Evolutionary conservation across 2,888 invertebrate species (phyloP), one percentile per base, ranked within the genome.

Genomic region (Gryllus longicercus): DNA sequence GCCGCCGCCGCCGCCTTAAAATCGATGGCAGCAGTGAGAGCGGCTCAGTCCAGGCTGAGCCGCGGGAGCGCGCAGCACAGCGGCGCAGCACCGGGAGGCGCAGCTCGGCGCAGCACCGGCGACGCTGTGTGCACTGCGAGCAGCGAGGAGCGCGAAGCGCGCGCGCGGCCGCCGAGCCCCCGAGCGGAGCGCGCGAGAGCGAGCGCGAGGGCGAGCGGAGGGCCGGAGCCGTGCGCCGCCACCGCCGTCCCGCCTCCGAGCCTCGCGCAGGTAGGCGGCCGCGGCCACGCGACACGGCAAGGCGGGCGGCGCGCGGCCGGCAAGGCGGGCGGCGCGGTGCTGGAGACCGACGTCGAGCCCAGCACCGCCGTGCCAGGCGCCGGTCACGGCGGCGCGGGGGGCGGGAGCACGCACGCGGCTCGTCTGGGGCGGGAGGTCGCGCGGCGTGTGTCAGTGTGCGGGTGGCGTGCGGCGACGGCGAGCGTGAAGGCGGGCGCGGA

Each of bases 11-110:
- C 63, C 63, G 63, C 63, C 63, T 63, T 63, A 63, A 63, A 63
- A 63, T 63, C 63, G 63, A 63, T 63, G 63, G 63, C 63, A n/a
- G 16, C 16, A 63, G 63, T 63, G 63, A 63, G 63, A 14, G 63
- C 63, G 63, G 63, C 63, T 63, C 63, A 63, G 63, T 63, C 63
- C 63, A 63, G 63, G 63, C 63, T 63, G 63, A 63, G 63, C 63
- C 63, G 63, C 63, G 63, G n/a, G 63, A 63, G 63, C 63, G 63
- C 63, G 63, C 63, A n/a, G 63, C 63, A 38, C 63, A n/a, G n/a
- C 63, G 63, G n/a, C 63, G 63, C 63, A n/a, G 16, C 14, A n/a
- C 14, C 63, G 63, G n/a, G 63, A 14, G 63, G 16, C 14, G 63
- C 16, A 38, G 38, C 38, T 38, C 38, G 38, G 38, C 38, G 38